Base-by-base conservation (phyloP, 1,140 invertebrate genomes). In the Spodoptera litura region DNA sequence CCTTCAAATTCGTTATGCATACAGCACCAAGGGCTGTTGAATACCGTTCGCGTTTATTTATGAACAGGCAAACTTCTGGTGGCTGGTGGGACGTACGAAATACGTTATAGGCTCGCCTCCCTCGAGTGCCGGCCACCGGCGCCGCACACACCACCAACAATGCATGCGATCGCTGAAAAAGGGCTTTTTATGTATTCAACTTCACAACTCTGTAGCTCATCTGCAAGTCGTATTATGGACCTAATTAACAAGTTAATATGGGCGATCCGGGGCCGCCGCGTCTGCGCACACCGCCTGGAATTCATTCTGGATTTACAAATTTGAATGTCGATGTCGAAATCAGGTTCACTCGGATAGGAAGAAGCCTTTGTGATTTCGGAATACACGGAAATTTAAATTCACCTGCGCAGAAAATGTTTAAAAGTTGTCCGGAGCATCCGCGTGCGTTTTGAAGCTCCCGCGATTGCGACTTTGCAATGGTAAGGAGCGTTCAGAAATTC, bases 181-280 rank as follows among this genome's bases (percentile, higher is more conserved):
- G 94, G 92, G 87, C 92, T 95, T 94, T 95, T 95, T 95, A 95
- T 93, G 89, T 94, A 95, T 95, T 95, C 94, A 93, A 92, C 93
- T 94, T 95, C 91, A 94, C 88, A 93, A 94, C 89, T 96, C 95
- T 95, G 95, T 95, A 89, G 95, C 97, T 97, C 96, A 97, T 97
- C 97, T 97, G 97, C 97, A 97, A 97, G 97, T 97, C 97, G 96
- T 97, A 97, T 97, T 97, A 97, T 96, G 96, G 96, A 97, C 96
- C 96, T 97, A 97, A 97, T 97, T 97, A 97, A 97, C 96, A 97
- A 97, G 96, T 97, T 97, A 97, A 97, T 97, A 97, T 97, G 96
- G 96, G 95, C 84, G 88, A 96, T 88, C 88, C 88, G 86, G 86
- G 90, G 58, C 58, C 91, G 89, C 87, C 94, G 94, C 91, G 91